Percentiles rank a stretch among this genome's conserved stretches.
phyloP scores from a whole-genome alignment of 2,888 invertebrate genomes.

The Spodoptera exigua region DNA sequence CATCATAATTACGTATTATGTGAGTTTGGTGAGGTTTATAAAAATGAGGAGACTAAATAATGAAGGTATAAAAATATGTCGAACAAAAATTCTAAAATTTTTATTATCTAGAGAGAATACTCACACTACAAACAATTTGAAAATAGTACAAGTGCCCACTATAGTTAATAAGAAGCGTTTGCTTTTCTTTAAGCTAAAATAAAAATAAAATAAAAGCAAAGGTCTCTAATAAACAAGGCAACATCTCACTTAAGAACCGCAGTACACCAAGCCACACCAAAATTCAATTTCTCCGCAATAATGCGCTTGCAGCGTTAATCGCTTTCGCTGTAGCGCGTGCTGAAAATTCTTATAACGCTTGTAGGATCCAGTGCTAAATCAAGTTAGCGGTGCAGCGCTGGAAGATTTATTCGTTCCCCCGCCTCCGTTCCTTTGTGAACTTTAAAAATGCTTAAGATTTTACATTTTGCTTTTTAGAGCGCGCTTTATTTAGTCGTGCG shows the following conservation, averaged over 20 bases:
- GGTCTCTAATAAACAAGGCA: conserved; percentile 35
- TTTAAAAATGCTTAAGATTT: conserved; percentile 60
- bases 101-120: too few species aligned
- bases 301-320: conserved; percentile 52
- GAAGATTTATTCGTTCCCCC: conserved; percentile 56
- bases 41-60: too few species aligned
- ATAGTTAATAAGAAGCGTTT: conserved; percentile 5
- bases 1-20: too few species aligned
- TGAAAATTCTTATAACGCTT: conserved; percentile 56
- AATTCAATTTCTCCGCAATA: conserved; percentile 49
- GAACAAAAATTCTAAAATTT: too few species aligned
- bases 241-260: conserved; percentile 37
- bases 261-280: conserved; percentile 33
- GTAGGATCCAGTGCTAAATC: conserved; percentile 57
- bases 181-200: conserved; percentile 10
- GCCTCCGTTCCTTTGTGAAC: conserved; percentile 51
- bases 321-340: conserved; percentile 53
- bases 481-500: conserved; percentile 45
- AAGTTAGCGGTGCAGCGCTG: conserved; percentile 60
- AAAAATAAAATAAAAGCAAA: conserved; percentile 26
- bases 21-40: too few species aligned
- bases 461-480: conserved; percentile 51
- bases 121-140: too few species aligned
- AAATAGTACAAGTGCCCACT: not conserved
- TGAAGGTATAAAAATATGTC: too few species aligned